Evolutionary conservation across 1,140 invertebrate species (phyloP), one percentile per base, ranked within the genome.

Genomic region (Metopolophium dirhodum): DNA sequence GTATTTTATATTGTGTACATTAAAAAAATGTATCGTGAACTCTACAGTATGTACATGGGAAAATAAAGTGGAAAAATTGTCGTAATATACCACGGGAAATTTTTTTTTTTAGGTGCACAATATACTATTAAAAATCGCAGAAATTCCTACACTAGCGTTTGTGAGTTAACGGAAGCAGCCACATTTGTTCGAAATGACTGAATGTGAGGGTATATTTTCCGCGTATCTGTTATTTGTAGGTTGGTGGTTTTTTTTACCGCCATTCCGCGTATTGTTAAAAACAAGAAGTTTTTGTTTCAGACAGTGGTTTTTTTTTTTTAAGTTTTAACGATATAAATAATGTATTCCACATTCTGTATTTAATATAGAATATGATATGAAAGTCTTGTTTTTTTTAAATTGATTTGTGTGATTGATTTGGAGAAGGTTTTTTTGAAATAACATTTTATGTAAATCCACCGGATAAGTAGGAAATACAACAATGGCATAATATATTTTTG

Each of bases 1-100:
- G 7, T n/a, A 8, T n/a, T 49, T 49, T 22, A 35, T 87, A 11
- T 83, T 18, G 41, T 35, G 14, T 8, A 49, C 30, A 47, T 87
- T 47, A n/a, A 49, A n/a, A 7, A 87, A 87, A 87, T 87, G 86
- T 87, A 87, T 87, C n/a, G 86, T 87, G 7, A 49, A 87, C 9
- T 2, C 3, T 0, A 23, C 3, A 41, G 41, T 41, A 41, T 47
- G 9, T 47, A 23, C 61, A 41, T 37, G 35, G 22, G 23, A 37
- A 83, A 83, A 41, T 23, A 83, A 35, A 83, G 45, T 20, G 23
- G 3, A 45, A 41, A 41, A 41, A 26, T 85, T 26, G 37, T 30
- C 23, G 83, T 37, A 26, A 14, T 85, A 41, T 20, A 77, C 6
- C 6, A 18, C n/a, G 18, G 4, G 14, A 77, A 77, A 14, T 30